These are phyloP conservation scores for Girardinus metallicus DNA, from an alignment of 2,797 vertebrate species.

Conservation along the genomic window DNA sequence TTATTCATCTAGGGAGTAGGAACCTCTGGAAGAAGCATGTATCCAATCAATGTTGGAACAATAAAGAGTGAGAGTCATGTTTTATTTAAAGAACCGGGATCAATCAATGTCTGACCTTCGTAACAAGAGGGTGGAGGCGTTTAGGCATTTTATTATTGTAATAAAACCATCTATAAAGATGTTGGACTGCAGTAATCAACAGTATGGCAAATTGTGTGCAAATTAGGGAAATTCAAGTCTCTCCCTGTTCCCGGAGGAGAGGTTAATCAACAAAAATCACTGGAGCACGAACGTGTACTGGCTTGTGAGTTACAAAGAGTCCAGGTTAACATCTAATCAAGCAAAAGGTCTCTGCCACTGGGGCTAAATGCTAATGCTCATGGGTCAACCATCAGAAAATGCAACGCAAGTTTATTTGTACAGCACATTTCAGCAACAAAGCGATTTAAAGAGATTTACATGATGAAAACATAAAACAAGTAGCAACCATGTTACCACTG, in stretches of 20 bases:
- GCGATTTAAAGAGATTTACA: not conserved
- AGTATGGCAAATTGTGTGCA: not conserved
- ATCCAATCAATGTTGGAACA: not conserved
- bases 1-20: not conserved
- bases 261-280: not conserved
- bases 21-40: not conserved
- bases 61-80: not conserved
- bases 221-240: slow-evolving; percentile 1
- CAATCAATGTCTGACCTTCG: not conserved
- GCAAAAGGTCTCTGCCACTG: not conserved
- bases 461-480: not conserved
- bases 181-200: not conserved
- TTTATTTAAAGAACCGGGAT: not conserved
- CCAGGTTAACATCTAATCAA: not conserved
- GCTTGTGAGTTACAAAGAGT: not conserved
- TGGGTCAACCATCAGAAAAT: not conserved
- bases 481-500: not conserved
- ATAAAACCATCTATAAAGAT: not conserved
- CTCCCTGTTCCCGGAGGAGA: not conserved
- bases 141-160: not conserved
- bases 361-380: not conserved
- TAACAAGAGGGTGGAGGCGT: not conserved
- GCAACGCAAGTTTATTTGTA: not conserved
- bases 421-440: not conserved
- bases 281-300: not conserved